Base-by-base conservation (phyloP, 1,140 invertebrate genomes). In the Aethina tumida region DNA sequence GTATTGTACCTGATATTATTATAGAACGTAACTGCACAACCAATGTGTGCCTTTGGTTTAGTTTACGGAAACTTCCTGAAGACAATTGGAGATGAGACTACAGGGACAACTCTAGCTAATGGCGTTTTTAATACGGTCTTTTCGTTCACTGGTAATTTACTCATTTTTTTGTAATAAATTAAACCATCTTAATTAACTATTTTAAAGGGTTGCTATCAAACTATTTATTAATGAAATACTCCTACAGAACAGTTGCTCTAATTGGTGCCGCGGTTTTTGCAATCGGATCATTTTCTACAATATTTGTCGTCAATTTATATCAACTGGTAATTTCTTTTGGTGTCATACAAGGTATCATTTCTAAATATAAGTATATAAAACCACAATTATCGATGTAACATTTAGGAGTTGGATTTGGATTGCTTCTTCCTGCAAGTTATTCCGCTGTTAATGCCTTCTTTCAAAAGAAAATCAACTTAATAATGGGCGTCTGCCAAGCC, bases 41-140 rank as follows among this genome's bases (percentile, higher is more conserved):
- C 70, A 0, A 59, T 73, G 13, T 65, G 77, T 42, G 73, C 71
- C 4, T 81, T 81, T 40, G 75, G 74, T 2, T 63, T 82, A 16
- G 55, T 81, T 12, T 80, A 74, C 39, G 73, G 74, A 28, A 67
- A 75, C 35, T 75, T 76, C 43, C 71, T 82, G 10, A 52, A 66
- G 25, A 63, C 62, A 6, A 61, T 79, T 24, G 70, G 70, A 0
- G 72, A 72, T 5, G 71, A 70, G 44, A 71, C 70, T 0, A 73
- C 69, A 40, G 71, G 70, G 0, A 63, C 73, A 5, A 71, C 74
- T 1, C 51, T 76, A 8, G 69, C 74, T 0, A 74, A 70, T 27
- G 71, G 70, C 5, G 63, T 74, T 7, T 74, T 74, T 42, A 74
- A 73, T 51, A 73, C 70, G 34, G 61, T 71, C 0, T 53, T 73